A percentile compares a stretch with the other conserved stretches of the same genome.
Evolutionary conservation across 53 echinoderm and acorn worm genomes (phyloP).

Genomic region (Stichopus horrens): DNA sequence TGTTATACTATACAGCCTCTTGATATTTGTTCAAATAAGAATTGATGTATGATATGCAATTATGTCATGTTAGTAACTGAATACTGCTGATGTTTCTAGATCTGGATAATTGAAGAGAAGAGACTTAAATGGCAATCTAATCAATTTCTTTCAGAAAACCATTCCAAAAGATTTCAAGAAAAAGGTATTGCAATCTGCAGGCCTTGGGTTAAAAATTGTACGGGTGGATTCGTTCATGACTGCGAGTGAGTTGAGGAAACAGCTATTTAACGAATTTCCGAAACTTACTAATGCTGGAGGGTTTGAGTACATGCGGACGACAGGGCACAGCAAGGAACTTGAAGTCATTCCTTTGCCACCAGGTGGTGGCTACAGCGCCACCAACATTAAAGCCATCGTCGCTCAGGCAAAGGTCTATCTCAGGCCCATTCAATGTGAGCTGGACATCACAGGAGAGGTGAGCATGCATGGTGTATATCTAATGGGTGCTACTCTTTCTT

Average conservation of each 20-base stretch:
- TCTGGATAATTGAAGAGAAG: not conserved
- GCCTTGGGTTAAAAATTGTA: not conserved
- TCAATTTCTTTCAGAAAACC: conserved; percentile 20
- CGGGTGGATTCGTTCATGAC: not conserved
- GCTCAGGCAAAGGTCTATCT: not conserved
- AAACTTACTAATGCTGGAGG: not conserved
- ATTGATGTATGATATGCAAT: no score
- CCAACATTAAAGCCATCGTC: not conserved
- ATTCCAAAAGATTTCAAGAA: conserved; percentile 12
- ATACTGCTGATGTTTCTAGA: not conserved
- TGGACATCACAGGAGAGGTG: not conserved
- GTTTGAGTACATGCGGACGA: conserved; percentile 11
- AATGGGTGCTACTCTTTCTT: no score
- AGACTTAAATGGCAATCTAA: not conserved
- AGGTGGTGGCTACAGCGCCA: conserved; percentile 1
- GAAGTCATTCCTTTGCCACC: not conserved
- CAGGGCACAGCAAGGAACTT: not conserved
- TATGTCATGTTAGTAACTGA: not conserved
- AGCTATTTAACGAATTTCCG: not conserved
- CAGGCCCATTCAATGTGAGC: not conserved
- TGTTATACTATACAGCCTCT: not conserved
- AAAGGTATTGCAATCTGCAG: not conserved
- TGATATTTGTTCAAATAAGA: no score
- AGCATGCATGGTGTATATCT: no score
- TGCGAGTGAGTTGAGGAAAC: conserved; percentile 21